A percentile compares a stretch with the other conserved stretches of the same genome.
phyloP scores from a whole-genome alignment of 2,797 vertebrate species.

The Serranus cabrilla region DNA sequence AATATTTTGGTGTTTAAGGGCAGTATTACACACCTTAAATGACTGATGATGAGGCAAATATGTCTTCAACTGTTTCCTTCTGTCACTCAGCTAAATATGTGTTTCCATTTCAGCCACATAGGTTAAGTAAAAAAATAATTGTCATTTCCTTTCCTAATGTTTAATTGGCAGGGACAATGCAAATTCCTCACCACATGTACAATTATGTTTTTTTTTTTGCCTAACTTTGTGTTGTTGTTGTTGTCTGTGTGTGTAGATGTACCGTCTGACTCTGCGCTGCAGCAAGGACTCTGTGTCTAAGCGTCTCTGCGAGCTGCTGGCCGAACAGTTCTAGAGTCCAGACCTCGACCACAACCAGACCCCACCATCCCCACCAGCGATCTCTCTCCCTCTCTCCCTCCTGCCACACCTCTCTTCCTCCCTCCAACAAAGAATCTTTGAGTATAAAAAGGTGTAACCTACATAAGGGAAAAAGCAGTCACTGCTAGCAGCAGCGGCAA shows the following conservation, averaged over 20 bases:
- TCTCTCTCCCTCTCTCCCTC: constrained; percentile 45
- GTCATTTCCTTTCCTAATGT: too few relatives aligned
- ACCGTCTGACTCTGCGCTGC: constrained; percentile 93
- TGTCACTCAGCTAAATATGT: too few relatives aligned
- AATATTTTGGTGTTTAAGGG: too few relatives aligned
- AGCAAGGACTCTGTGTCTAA: constrained; percentile 93
- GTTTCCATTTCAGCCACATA: too few relatives aligned
- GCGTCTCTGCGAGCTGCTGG: constrained; percentile 92
- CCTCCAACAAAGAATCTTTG: constrained; percentile 68
- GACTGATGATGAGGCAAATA: too few relatives aligned
- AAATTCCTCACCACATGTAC: background rate
- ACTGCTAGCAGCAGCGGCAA: constrained; percentile 69
- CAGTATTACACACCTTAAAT: too few relatives aligned
- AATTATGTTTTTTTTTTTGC: background rate
- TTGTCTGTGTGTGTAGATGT: constrained; percentile 89
- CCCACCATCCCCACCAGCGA: constrained; percentile 74
- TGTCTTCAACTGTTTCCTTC: too few relatives aligned
- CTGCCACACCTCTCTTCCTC: constrained; percentile 34
- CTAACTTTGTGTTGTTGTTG: constrained; percentile 29
- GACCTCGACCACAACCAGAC: constrained; percentile 51
- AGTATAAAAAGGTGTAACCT: constrained; percentile 73
- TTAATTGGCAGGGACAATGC: background rate
- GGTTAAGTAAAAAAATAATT: too few relatives aligned
- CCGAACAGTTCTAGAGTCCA: constrained; percentile 91
- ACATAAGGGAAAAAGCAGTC: constrained; percentile 85